phyloP scores from a whole-genome alignment of 2,888 invertebrate genomes.

The Lepidochrysops patricia region DNA sequence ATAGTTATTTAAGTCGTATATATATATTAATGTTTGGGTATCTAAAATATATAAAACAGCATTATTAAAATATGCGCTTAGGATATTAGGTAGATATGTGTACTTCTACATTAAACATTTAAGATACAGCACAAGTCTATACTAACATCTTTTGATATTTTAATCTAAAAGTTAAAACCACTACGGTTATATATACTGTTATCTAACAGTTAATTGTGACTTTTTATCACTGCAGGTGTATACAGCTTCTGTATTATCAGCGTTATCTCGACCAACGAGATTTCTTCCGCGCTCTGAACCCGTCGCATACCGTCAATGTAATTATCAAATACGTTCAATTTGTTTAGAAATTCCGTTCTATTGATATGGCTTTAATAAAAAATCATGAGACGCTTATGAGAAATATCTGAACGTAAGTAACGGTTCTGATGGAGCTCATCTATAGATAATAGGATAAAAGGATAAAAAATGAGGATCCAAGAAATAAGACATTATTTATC shows the following conservation, averaged over 20 bases:
- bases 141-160: too few species aligned
- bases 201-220: not conserved
- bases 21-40: too few species aligned
- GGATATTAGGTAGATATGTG: too few species aligned
- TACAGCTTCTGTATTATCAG: not conserved
- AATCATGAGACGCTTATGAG: not conserved
- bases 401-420: not conserved
- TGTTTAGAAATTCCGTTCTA: not conserved
- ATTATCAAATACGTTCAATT: slow-evolving; percentile 3
- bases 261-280: not conserved
- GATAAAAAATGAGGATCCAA: too few species aligned
- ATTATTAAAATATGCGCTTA: too few species aligned
- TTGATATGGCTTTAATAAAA: not conserved
- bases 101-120: too few species aligned
- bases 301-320: not conserved
- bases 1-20: too few species aligned
- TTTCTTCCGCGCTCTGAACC: not conserved
- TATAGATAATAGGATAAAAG: not conserved
- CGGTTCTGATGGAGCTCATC: not conserved
- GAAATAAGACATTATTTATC: too few species aligned
- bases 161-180: not conserved
- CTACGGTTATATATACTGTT: not conserved
- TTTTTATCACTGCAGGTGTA: not conserved
- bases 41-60: too few species aligned
- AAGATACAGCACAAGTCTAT: too few species aligned